A percentile compares a stretch with the other conserved stretches of the same genome.
Conservation (phyloP, 2,113 vertebrate genomes). For the Corydoras maculifer region DNA sequence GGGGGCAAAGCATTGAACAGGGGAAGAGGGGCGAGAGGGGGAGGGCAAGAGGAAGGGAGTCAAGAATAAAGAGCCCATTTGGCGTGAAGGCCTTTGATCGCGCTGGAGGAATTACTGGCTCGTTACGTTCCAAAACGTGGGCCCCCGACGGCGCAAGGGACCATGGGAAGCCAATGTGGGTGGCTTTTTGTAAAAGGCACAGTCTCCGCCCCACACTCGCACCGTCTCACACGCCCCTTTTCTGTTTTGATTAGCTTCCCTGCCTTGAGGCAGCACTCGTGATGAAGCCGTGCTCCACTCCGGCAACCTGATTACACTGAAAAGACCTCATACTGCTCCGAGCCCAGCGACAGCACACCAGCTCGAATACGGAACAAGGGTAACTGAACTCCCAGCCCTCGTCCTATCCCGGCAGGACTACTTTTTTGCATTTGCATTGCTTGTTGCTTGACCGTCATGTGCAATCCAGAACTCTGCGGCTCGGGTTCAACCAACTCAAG, state of each 20-base stretch:
- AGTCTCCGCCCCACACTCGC: conserved; percentile 24
- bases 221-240: conserved; percentile 1
- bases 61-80: conserved; percentile 37
- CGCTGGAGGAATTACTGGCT: conserved; percentile 57
- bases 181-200: conserved; percentile 29
- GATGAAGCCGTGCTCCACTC: neutral
- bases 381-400: neutral
- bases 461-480: too few relatives aligned
- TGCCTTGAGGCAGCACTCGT: conserved; percentile 15
- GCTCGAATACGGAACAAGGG: neutral
- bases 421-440: too few relatives aligned
- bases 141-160: conserved; percentile 36
- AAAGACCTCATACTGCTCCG: conserved; percentile 15
- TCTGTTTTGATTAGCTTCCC: conserved; percentile 7
- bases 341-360: neutral
- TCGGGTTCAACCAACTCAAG: too few relatives aligned
- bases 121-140: conserved; percentile 49
- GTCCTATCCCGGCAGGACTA: too few relatives aligned
- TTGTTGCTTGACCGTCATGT: too few relatives aligned
- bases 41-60: conserved; percentile 8
- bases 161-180: conserved; percentile 41
- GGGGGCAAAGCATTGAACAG: conserved; percentile 14
- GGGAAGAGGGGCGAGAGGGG: conserved; percentile 14
- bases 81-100: conserved; percentile 58
- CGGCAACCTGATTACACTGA: conserved; percentile 23